These are phyloP conservation scores for Emydura subglobosa DNA, from an alignment of 2,113 vertebrate species.

Conservation along the genomic window DNA sequence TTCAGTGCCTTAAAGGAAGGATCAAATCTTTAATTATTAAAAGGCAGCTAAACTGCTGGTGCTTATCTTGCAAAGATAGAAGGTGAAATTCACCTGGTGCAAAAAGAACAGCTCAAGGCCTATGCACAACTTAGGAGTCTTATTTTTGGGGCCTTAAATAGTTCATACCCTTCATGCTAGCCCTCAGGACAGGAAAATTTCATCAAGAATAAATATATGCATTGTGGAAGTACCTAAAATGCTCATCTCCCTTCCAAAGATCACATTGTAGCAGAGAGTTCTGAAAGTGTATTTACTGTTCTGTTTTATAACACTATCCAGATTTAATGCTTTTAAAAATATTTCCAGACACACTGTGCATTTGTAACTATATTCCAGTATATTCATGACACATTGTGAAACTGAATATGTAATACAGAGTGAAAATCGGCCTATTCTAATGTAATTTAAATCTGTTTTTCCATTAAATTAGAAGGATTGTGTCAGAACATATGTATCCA, in stretches of 20 bases:
- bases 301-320: neutral
- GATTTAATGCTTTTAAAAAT: neutral
- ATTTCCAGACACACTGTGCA: constrained; percentile 16
- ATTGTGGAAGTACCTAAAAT: accelerated
- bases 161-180: neutral
- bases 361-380: neutral
- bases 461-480: constrained; percentile 8
- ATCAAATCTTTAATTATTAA: neutral
- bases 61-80: neutral
- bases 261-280: neutral
- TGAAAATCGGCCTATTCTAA: constrained; percentile 33
- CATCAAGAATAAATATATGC: neutral
- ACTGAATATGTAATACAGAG: neutral
- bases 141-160: neutral
- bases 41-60: neutral
- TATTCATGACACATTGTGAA: neutral
- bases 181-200: neutral
- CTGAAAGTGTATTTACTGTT: neutral
- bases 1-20: neutral
- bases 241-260: neutral
- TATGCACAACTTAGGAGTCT: neutral
- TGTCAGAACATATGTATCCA: neutral
- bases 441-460: neutral
- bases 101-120: neutral
- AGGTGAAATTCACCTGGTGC: neutral